These are phyloP conservation scores for Lanius collurio DNA, from an alignment of 2,113 vertebrate species.

Conservation along the genomic window DNA sequence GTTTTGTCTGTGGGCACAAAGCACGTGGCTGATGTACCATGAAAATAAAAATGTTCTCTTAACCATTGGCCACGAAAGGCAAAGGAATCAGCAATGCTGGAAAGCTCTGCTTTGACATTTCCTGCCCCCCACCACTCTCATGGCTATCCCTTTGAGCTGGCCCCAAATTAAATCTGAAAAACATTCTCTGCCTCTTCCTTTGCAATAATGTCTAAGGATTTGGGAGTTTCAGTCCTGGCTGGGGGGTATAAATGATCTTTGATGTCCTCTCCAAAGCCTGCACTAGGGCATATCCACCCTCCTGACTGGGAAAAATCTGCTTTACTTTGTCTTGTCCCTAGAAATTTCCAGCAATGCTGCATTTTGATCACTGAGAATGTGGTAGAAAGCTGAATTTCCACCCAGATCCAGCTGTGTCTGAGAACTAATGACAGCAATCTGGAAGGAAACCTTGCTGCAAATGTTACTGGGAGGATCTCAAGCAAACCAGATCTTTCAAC, in stretches of 20 bases:
- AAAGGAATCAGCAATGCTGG: neutral
- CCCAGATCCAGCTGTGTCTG: neutral
- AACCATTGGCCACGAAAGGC: neutral
- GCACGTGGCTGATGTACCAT: neutral
- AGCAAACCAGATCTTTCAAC: conserved; percentile 11
- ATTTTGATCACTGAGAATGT: neutral
- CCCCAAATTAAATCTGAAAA: conserved; percentile 20
- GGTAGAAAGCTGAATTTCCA: conserved; percentile 7
- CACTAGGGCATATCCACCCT: neutral
- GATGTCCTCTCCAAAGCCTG: neutral
- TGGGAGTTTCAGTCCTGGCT: neutral
- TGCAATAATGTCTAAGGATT: neutral
- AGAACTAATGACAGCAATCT: neutral
- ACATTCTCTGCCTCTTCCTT: neutral
- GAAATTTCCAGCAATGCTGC: neutral
- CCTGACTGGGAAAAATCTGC: neutral
- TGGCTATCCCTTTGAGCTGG: conserved; percentile 6
- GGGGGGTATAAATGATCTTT: neutral
- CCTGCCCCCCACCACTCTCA: neutral
- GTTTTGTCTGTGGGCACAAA: conserved; percentile 5
- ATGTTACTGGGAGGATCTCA: neutral
- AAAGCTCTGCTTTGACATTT: conserved; percentile 36
- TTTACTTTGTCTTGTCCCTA: neutral
- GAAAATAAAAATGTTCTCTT: conserved; percentile 11
- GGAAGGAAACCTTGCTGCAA: conserved; percentile 2